phyloP scores from a whole-genome alignment of 2,797 vertebrate genomes.

The Microctenopoma steveboyesi region DNA sequence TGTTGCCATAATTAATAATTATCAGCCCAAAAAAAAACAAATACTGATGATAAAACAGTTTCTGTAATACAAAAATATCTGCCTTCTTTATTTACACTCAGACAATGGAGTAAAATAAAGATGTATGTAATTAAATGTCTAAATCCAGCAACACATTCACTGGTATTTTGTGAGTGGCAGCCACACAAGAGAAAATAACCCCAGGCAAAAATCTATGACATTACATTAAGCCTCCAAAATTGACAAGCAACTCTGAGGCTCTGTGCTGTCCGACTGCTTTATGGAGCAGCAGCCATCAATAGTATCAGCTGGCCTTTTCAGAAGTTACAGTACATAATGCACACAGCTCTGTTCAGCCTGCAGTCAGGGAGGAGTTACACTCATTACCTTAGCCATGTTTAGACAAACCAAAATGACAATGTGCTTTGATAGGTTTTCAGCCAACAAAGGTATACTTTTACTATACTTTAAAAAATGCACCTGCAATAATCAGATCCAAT shows the following conservation, averaged over 20 bases:
- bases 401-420: slow-evolving; percentile 51
- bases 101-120: neutral
- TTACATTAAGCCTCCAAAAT: slow-evolving; percentile 69
- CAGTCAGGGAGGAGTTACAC: slow-evolving; percentile 60
- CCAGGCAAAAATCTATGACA: slow-evolving; percentile 74
- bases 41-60: neutral
- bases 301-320: slow-evolving; percentile 63
- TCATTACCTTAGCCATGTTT: slow-evolving; percentile 38
- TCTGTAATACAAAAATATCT: neutral
- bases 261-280: slow-evolving; percentile 59
- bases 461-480: neutral
- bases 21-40: neutral
- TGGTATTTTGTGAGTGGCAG: slow-evolving; percentile 31
- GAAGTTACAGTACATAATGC: slow-evolving; percentile 51
- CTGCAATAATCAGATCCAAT: neutral
- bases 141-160: slow-evolving; percentile 22
- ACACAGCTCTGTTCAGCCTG: slow-evolving; percentile 45
- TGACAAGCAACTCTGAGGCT: slow-evolving; percentile 63
- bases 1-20: neutral
- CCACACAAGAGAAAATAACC: slow-evolving; percentile 49
- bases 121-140: slow-evolving; percentile 28
- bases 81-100: neutral
- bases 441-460: slow-evolving; percentile 18
- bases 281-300: slow-evolving; percentile 65
- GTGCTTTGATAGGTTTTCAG: slow-evolving; percentile 28